phyloP scores from a whole-genome alignment of 2,888 invertebrate species.

The Nemoura dubitans region DNA sequence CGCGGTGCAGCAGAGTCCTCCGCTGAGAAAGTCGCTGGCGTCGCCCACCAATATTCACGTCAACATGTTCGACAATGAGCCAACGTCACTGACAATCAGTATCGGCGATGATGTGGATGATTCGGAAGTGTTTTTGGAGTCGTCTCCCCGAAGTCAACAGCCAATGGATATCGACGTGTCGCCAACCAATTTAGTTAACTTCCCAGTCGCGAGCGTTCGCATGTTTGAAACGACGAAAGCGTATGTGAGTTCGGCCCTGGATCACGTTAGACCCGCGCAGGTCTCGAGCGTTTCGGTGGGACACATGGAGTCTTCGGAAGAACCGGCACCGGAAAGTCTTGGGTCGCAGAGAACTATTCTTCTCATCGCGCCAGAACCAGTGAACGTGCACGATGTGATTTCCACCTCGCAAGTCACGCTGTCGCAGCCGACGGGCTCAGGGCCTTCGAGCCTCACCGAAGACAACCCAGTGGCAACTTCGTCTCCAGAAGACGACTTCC shows the following conservation, averaged over 20 bases:
- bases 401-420: conserved; percentile 20
- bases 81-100: conserved; percentile 30
- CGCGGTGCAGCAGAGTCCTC: conserved; percentile 58
- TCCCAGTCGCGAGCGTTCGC: conserved; percentile 32
- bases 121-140: conserved; percentile 58
- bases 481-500: background rate
- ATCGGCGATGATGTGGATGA: conserved; percentile 55
- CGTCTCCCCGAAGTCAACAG: background rate
- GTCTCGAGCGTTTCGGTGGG: background rate
- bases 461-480: background rate
- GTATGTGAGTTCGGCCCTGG: background rate
- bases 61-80: background rate
- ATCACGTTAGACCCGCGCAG: background rate
- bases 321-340: background rate
- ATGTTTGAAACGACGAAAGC: background rate
- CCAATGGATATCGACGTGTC: conserved; percentile 2
- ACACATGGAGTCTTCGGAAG: background rate
- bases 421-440: background rate
- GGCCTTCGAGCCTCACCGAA: background rate
- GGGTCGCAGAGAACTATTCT: conserved; percentile 42
- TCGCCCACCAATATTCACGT: conserved; percentile 40
- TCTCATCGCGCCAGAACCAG: conserved; percentile 43
- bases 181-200: background rate
- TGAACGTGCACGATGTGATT: background rate
- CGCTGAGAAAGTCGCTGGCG: background rate